Percentiles rank a stretch among this genome's conserved stretches.
Evolutionary conservation across 2,888 invertebrate species (phyloP).

Genomic region (Cephus sareptanus): DNA sequence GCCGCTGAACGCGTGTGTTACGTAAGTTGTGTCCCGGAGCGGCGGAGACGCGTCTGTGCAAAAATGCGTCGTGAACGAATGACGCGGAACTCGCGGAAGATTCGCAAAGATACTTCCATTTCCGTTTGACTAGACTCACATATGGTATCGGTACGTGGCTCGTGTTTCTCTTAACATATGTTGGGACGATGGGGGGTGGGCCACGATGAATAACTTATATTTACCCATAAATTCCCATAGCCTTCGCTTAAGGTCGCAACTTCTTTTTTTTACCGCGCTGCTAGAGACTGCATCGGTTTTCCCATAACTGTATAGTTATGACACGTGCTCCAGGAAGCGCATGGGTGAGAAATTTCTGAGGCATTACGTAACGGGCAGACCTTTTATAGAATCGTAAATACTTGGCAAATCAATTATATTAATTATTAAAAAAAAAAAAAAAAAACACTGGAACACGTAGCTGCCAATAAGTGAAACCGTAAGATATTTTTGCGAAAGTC

Average conservation of each 20-base stretch:
- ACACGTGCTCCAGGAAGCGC: not conserved
- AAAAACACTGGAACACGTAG: not conserved
- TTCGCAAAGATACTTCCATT: conserved; percentile 52
- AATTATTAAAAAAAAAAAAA: not conserved
- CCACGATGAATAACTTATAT: conserved; percentile 58
- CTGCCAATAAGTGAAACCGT: not conserved
- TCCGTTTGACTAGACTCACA: conserved; percentile 46
- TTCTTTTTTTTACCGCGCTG: conserved; percentile 4
- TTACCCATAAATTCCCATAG: conserved; percentile 45
- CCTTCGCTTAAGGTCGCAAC: conserved; percentile 15
- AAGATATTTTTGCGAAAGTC: not conserved
- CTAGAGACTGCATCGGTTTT: not conserved
- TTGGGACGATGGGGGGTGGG: conserved; percentile 33
- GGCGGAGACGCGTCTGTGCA: not conserved
- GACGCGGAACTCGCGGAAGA: conserved; percentile 31
- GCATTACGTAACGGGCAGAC: not conserved
- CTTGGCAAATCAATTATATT: not conserved
- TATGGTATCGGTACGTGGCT: conserved; percentile 44
- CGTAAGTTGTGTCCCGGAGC: not conserved
- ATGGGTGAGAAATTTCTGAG: not conserved
- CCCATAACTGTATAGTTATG: not conserved
- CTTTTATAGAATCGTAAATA: not conserved
- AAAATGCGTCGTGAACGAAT: not conserved
- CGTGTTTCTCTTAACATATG: conserved; percentile 19
- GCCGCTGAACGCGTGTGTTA: not conserved